Evolutionary conservation across 1,140 invertebrate species (phyloP), one percentile per base, ranked within the genome.

Genomic region (Penaeus chinensis): DNA sequence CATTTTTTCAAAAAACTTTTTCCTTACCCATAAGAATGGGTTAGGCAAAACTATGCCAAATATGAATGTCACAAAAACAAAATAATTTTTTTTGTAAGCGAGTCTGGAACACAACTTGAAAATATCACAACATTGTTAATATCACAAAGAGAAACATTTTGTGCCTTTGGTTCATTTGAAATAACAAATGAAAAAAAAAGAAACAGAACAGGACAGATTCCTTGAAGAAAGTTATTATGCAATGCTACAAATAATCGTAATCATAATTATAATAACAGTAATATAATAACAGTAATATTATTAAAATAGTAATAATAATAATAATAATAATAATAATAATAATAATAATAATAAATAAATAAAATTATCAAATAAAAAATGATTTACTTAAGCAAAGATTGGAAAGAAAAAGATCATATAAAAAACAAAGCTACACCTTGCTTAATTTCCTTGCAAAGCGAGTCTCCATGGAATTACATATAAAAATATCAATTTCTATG

Each of bases 81-180:
- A 82, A 27, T 27, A 24, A 47, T 63, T 32, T 37, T 37, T 37
- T 82, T 82, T 61, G 47, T 65, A 65, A 82, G 81, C 69, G 81
- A 82, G 81, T 82, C 69, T 82, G 81, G 62, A 84, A 84, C 82
- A 84, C 82, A 84, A 84, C 82, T 76, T 74, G 69, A 84, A 77
- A 76, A 84, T 84, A 84, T 84, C 82, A 84, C 82, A 84, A 84
- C 82, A 84, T 84, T 71, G 71, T 77, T 76, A 84, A 84, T 84
- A 84, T 84, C 82, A 84, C 82, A 84, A 84, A 84, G 82, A 84
- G 66, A 82, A 82, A 84, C 54, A 54, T 32, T 84, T 84, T 84
- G 82, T 84, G 82, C 82, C 66, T 84, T 77, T 84, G 82, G 47
- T 76, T 84, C 82, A 82, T 66, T 82, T 66, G 80, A 63, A 82